Evolutionary conservation across 2,797 vertebrate genomes (phyloP).

Genomic region (Sylvilagus floridanus): DNA sequence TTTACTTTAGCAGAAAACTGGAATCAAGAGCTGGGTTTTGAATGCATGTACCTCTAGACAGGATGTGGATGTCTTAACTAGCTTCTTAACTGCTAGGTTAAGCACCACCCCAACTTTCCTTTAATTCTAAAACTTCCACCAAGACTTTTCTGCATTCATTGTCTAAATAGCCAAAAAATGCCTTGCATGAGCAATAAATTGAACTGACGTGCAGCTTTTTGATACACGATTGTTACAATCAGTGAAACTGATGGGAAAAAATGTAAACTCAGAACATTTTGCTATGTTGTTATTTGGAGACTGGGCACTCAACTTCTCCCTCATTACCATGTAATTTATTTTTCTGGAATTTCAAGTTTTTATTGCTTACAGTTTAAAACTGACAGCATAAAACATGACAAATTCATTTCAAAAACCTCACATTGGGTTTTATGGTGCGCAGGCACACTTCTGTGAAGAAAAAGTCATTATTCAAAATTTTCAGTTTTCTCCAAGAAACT

Average conservation of each 20-base stretch:
- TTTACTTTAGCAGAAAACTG: no score
- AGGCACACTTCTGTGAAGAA: conserved; percentile 1
- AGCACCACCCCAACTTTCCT: background rate
- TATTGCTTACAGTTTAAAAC: conserved; percentile 86
- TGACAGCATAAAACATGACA: conserved; percentile 84
- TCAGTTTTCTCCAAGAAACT: conserved; percentile 23
- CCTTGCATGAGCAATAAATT: background rate
- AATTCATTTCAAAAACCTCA: background rate
- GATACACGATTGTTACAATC: background rate
- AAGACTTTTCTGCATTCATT: background rate
- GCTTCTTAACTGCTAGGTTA: no score
- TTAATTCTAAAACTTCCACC: background rate
- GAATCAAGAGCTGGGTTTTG: no score
- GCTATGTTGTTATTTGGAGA: background rate
- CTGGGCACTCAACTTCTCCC: background rate
- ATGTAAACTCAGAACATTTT: background rate
- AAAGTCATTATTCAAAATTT: conserved; percentile 45
- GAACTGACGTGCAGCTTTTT: background rate
- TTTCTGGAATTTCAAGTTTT: conserved; percentile 43
- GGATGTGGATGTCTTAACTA: no score
- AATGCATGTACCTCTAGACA: no score
- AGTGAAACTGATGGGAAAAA: background rate
- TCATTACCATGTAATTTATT: conserved; percentile 13
- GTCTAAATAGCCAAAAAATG: background rate
- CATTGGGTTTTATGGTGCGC: conserved; percentile 38